phyloP scores from a whole-genome alignment of 2,888 invertebrate species.

The Zaprionus bogoriensis region DNA sequence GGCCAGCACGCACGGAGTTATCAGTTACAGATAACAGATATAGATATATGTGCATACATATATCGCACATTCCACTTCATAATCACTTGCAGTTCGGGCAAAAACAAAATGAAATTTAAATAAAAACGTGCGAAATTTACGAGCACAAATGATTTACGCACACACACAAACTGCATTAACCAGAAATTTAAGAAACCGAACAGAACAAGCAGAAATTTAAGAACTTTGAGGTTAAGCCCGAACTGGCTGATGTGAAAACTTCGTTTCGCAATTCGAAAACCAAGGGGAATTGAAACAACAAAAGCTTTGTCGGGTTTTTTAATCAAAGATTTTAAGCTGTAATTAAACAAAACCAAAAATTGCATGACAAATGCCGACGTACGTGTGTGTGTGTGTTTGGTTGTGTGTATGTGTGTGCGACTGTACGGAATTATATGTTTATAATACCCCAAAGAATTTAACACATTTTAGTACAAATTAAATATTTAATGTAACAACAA shows the following conservation, averaged over 20 bases:
- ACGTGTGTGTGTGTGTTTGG: conserved; percentile 9
- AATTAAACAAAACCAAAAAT: conserved; percentile 73
- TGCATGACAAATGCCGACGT: conserved; percentile 37
- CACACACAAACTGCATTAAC: not conserved
- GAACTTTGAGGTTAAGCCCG: not conserved
- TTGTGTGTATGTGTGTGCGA: conserved; percentile 4
- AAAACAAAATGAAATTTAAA: not conserved
- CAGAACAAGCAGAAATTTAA: not conserved
- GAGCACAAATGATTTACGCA: not conserved
- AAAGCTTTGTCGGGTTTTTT: conserved; percentile 35
- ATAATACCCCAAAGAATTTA: conserved; percentile 75
- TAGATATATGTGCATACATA: not conserved
- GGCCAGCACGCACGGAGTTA: not conserved
- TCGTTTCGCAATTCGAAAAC: too few species aligned
- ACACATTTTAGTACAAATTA: conserved; percentile 78
- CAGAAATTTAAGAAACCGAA: not conserved
- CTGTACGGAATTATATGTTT: conserved; percentile 32
- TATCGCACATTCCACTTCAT: not conserved
- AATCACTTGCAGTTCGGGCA: not conserved
- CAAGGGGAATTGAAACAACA: conserved; percentile 4
- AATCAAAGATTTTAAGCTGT: conserved; percentile 73
- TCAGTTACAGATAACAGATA: not conserved
- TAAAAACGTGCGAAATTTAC: not conserved
- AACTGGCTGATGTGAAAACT: too few species aligned
- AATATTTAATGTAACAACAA: conserved; percentile 77